phyloP scores from a whole-genome alignment of 1,140 invertebrate species.

The Bombyx mandarina region DNA sequence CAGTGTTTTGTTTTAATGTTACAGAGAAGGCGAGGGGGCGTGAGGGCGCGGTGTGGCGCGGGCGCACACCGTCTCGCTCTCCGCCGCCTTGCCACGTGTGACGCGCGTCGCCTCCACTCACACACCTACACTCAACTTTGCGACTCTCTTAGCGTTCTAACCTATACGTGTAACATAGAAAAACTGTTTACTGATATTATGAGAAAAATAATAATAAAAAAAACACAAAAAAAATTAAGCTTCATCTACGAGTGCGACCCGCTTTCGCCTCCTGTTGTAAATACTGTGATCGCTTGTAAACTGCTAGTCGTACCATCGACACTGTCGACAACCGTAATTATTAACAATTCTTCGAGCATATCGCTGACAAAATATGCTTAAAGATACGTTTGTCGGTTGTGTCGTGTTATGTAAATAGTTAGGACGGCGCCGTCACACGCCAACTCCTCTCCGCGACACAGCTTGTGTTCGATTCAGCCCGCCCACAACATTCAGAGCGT shows the following conservation, averaged over 20 bases:
- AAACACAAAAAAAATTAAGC: constrained; percentile 29
- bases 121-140: constrained; percentile 7
- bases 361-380: constrained; percentile 23
- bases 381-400: constrained; percentile 37
- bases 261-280: constrained; percentile 32
- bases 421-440: constrained; percentile 10
- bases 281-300: constrained; percentile 38
- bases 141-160: not conserved
- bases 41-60: constrained; percentile 40
- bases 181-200: constrained; percentile 19
- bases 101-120: constrained; percentile 15
- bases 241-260: constrained; percentile 31
- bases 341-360: constrained; percentile 22
- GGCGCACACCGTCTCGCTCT: constrained; percentile 44
- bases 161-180: constrained; percentile 23
- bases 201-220: constrained; percentile 14
- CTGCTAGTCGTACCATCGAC: constrained; percentile 52
- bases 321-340: constrained; percentile 43
- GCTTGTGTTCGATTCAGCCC: not conserved
- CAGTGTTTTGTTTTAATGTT: not conserved
- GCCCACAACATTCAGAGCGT: constrained; percentile 4
- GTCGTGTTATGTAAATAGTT: constrained; percentile 21
- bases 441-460: not conserved
- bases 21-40: constrained; percentile 46
- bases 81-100: constrained; percentile 56